These are phyloP conservation scores for Lithobius niger DNA, from an alignment of 1,140 invertebrate species.

Conservation along the genomic window DNA sequence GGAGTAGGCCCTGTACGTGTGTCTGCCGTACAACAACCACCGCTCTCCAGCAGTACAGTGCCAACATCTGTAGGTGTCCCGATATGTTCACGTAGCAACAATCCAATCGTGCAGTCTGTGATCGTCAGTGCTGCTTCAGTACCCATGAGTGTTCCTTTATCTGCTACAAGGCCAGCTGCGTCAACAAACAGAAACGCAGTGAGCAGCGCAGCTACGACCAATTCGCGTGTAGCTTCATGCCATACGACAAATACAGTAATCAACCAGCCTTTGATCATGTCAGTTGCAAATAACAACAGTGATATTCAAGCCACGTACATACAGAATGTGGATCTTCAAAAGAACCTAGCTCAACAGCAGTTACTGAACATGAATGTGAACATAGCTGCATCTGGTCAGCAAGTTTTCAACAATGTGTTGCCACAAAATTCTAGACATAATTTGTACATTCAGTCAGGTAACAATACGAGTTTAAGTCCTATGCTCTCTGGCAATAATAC, in stretches of 20 bases:
- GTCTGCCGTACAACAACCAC: too few species aligned
- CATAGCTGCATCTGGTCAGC: background rate
- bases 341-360: constrained; percentile 6
- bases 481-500: background rate
- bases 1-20: too few species aligned
- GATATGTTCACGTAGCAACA: too few species aligned
- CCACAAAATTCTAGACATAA: background rate
- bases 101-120: too few species aligned
- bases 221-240: constrained; percentile 17
- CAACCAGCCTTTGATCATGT: constrained; percentile 14
- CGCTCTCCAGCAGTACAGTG: too few species aligned
- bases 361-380: background rate
- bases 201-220: background rate
- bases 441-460: background rate
- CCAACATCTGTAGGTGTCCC: too few species aligned
- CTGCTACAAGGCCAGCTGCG: background rate
- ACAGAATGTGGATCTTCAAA: constrained; percentile 12
- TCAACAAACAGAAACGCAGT: background rate
- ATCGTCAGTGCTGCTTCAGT: background rate
- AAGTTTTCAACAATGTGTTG: background rate
- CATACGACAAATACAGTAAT: constrained; percentile 19
- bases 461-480: background rate
- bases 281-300: constrained; percentile 12
- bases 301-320: constrained; percentile 3
- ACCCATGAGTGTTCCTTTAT: background rate